Conservation (phyloP, 2,113 vertebrate species). For the Istiophorus platypterus region DNA sequence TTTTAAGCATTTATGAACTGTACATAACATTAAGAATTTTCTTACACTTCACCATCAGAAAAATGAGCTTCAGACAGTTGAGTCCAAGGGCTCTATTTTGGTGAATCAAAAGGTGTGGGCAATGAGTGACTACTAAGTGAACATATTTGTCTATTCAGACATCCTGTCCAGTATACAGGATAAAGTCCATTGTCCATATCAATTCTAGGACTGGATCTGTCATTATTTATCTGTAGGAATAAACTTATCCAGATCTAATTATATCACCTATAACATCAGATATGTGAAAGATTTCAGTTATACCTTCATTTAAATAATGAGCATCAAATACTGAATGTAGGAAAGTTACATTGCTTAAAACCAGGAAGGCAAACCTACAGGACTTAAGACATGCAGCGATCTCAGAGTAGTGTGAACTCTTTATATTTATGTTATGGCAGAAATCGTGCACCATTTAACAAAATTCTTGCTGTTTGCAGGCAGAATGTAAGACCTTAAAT, state of each 20-base stretch:
- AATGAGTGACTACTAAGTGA: too few relatives aligned
- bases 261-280: neutral
- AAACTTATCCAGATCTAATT: neutral
- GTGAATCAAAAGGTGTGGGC: too few relatives aligned
- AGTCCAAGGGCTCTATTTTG: too few relatives aligned
- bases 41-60: neutral
- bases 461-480: too few relatives aligned
- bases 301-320: neutral
- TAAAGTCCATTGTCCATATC: too few relatives aligned
- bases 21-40: neutral
- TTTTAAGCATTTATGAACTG: neutral
- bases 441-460: too few relatives aligned
- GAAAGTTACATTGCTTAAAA: neutral
- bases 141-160: too few relatives aligned
- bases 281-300: neutral
- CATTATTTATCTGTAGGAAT: too few relatives aligned
- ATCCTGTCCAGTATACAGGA: neutral
- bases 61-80: too few relatives aligned
- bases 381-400: neutral
- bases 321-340: neutral
- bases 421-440: too few relatives aligned
- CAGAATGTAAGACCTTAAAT: too few relatives aligned
- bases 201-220: too few relatives aligned
- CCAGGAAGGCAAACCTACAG: neutral
- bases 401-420: neutral